Base-by-base conservation (phyloP, 2,888 invertebrate genomes). In the Caenorhabditis becei region DNA sequence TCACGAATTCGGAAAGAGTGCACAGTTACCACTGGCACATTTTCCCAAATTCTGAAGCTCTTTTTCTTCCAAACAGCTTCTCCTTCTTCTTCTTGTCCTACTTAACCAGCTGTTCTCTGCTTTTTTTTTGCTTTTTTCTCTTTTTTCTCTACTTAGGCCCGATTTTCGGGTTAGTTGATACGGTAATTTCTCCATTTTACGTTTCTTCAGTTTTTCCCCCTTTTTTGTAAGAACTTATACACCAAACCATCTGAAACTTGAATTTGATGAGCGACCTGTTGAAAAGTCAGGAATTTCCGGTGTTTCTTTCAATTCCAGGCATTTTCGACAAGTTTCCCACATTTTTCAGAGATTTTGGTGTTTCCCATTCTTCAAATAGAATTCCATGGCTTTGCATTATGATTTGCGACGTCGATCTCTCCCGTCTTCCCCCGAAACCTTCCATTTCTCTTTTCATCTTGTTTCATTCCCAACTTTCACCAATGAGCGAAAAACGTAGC, bases 381-480 rank as follows among this genome's bases (percentile, higher is more conserved):
- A 14, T 41, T 71, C 70, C 61, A 71, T 71, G 70, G 62, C 70
- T 71, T 71, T 71, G 53, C 65, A 32, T 11, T 26, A 37, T 58
- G 65, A 74, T 74, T 74, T 74, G 72, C 72, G 72, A 65, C 72
- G 72, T 74, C 72, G 72, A 74, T 74, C 66, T 75, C 66, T 28
- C 20, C 44, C 58, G 51, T 53, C 37, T 49, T 59, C 53, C 23
- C 59, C 20, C 32, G 18, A 28, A 1, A 44, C 11, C 32, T 44
- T 23, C 26, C n/a, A 16, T 62, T 62, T 44, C 23, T 24, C 47
- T 41, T 44, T 41, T 8, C 23, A 23, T 20, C 24, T 72, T 62
- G 54, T 47, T 47, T 32, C 32, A 35, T 32, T 47, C 11, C 59
- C 37, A 49, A 26, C 49, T 47, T 53, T 58, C 47, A 53, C n/a